Base-by-base conservation (phyloP, 2,797 vertebrate genomes). In the Caiman crocodilus region DNA sequence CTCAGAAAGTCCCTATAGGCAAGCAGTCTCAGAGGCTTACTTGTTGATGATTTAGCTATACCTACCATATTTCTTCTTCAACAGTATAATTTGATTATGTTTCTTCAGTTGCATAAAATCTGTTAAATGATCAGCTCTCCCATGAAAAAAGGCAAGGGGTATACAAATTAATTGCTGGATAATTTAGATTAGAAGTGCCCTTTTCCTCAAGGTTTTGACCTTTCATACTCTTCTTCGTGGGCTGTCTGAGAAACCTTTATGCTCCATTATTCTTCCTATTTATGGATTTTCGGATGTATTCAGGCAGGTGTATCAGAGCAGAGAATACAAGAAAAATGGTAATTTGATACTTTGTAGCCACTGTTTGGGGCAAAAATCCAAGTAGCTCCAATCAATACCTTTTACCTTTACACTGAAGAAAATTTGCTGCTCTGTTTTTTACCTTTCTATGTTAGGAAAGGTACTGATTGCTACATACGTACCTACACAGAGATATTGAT, bases 371-470 rank as follows among this genome's bases (percentile, higher is more conserved):
- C 14, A 92, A 90, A 93, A 92, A 32, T 81, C 15, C 50, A 92
- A 93, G n/a, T 57, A 84, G 4, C 13, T 88, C 86, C 56, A 93
- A 91, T 93, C 91, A 90, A 84, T 94, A 93, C 4, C 18, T 80
- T 93, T 91, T 82, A 50, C 20, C 65, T 90, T 59, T 85, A 81
- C 35, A 30, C 7, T 77, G 63, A 20, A 92, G 59, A 92, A 94
- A 90, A 93, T 82, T 83, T 92, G 59, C 42, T 84, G 14, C 42
- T 89, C 10, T 76, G 25, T 18, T 87, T 76, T 83, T 85, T 55
- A 59, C 14, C 14, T 59, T 92, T 69, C 20, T 82, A 0, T 88
- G 65, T 87, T 82, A 76, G 35, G 6, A 50, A 75, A 82, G 59
- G 61, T 83, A 61, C 58, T 69, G 89, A 87, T 93, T 93, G 73